A percentile compares a stretch with the other conserved stretches of the same genome.
phyloP scores from a whole-genome alignment of 2,888 invertebrate genomes.

The Polydrusus cervinus region DNA sequence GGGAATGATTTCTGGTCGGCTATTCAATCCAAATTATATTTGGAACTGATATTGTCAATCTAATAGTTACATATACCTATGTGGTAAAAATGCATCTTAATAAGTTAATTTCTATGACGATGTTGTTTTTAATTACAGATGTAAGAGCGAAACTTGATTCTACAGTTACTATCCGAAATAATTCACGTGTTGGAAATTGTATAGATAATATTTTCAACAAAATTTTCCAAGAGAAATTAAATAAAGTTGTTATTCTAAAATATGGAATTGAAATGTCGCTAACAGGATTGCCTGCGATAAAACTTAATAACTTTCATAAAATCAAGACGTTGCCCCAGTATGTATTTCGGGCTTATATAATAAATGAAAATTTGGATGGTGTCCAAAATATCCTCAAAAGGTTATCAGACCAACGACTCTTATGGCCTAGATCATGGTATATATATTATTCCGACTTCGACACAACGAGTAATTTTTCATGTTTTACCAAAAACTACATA shows the following conservation, averaged over 20 bases:
- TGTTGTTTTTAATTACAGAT: neutral
- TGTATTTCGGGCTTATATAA: constrained; percentile 8
- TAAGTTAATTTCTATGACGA: neutral
- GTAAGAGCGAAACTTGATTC: neutral
- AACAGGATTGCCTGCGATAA: neutral
- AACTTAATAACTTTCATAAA: constrained; percentile 1
- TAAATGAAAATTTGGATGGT: neutral
- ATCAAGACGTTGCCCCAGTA: neutral
- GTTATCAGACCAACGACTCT: neutral
- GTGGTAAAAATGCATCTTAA: neutral
- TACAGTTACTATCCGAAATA: neutral
- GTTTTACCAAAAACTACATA: constrained; percentile 19
- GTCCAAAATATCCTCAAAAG: neutral
- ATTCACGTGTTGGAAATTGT: neutral
- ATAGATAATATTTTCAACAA: neutral
- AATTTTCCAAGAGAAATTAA: neutral
- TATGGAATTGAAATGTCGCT: neutral
- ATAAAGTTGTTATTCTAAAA: neutral
- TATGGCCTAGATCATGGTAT: constrained; percentile 14
- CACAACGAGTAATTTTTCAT: constrained; percentile 7
- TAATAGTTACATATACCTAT: too few species aligned
- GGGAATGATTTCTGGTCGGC: too few species aligned
- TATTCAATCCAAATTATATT: too few species aligned
- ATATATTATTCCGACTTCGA: constrained; percentile 14
- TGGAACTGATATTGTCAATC: too few species aligned